Evolutionary conservation across 2,797 vertebrate species (phyloP), one percentile per base, ranked within the genome.

Genomic region (Gastrophryne carolinensis): DNA sequence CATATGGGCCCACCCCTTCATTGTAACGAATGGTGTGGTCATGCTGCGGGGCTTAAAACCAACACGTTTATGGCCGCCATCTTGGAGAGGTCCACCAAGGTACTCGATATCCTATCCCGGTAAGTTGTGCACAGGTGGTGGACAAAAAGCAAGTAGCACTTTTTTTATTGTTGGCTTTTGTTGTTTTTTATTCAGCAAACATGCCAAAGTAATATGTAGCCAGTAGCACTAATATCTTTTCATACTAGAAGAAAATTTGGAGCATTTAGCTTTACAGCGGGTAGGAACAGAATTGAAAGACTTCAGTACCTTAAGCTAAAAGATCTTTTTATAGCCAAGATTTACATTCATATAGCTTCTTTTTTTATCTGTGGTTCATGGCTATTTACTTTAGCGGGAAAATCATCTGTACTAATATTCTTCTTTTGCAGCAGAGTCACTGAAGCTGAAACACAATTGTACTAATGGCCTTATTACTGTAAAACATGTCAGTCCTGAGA

Each of bases 381-480:
- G 53, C 62, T 72, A 66, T 66, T 65, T 72, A 69, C 67, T 60
- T 26, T 47, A 56, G 24, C 9, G 35, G 65, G 52, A 66, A 1
- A 56, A 19, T 73, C 53, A 0, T 69, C 6, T 69, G 37, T 70
- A 39, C 52, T 70, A 49, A 63, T 64, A 7, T 50, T 80, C 60
- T 78, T 30, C 15, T 68, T 6, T 12, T 72, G 29, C 39, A 60
- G 65, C n/a, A 17, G 47, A 69, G 50, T 54, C 68, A 58, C 9
- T 15, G n/a, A 12, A 58, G 62, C 64, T 63, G 67, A 53, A 79
- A 56, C 50, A 61, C 9, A 60, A 78, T 29, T 70, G 34, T 80
- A 72, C 75, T 78, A 78, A 78, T 78, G 75, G 75, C 58, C 75
- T 72, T 78, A 60, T 72, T 78, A 78, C 61, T 71, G 60, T 58